Base-by-base conservation (phyloP, 2,797 vertebrate species). In the Lates japonicus region DNA sequence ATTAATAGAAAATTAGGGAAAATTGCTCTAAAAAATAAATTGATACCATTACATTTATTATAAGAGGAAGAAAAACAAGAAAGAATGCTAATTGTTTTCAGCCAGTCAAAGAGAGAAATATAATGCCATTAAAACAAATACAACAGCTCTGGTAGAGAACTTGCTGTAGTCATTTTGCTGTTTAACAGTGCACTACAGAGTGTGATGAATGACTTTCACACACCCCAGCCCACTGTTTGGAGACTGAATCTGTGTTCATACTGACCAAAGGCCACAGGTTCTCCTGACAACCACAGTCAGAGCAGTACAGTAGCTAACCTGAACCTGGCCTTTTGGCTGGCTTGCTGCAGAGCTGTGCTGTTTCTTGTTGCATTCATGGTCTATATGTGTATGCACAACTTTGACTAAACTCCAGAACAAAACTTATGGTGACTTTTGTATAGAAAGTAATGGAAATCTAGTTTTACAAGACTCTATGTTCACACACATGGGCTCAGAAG, bases 191-290 rank as follows among this genome's bases (percentile, higher is more conserved):
- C 48, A 66, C 74, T 46, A 17, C 25, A 57, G 58, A 37, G 44
- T 46, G 42, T 80, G 68, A 79, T 65, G 5, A 59, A 63, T 64
- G 5, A 51, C 12, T 39, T 14, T 14, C 31, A 70, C 25, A 46
- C 64, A 61, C 35, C 68, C 70, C 55, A 68, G 39, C 3, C 25
- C 59, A 17, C 54, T 35, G 66, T 78, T 46, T 58, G 14, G 59
- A 60, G 39, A 71, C 55, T 35, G 16, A 13, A 52, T 61, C 64
- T 79, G 59, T 69, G 46, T 55, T 70, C 46, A 51, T 54, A 76
- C 41, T 62, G 35, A 60, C 48, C 35, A 67, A 46, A 68, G 59
- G 46, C 46, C 20, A 66, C 52, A 49, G 41, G 37, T 46, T 67
- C 46, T 65, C 11, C 16, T 61, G 35, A 62, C 7, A 42, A 33